Evolutionary conservation across 2,113 vertebrate genomes (phyloP).

Genomic region (Empidonax traillii): DNA sequence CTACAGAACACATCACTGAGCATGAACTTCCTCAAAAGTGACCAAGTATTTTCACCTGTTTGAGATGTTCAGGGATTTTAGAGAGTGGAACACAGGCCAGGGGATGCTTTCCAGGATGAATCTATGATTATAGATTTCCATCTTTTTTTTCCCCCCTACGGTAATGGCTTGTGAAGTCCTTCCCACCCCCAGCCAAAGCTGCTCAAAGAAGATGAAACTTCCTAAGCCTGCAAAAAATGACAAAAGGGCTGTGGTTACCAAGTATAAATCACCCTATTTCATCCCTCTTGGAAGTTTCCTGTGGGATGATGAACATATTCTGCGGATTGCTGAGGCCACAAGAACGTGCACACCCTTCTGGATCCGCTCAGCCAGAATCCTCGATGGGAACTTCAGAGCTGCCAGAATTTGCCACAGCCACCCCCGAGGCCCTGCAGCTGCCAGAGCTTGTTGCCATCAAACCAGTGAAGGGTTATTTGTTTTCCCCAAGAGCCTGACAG

Average conservation of each 20-base stretch:
- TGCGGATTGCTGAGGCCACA: neutral
- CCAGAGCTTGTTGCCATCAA: neutral
- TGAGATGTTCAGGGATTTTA: neutral
- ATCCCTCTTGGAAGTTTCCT: neutral
- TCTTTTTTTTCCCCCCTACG: accelerated
- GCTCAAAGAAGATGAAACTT: neutral
- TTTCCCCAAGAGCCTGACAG: neutral
- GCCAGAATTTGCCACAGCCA: neutral
- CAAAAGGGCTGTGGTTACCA: neutral
- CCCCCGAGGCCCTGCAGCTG: neutral
- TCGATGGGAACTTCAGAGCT: neutral
- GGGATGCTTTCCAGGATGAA: neutral
- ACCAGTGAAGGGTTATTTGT: neutral
- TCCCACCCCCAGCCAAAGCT: neutral
- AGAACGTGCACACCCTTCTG: neutral
- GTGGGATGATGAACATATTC: neutral
- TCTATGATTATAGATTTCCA: neutral
- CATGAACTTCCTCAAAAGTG: neutral
- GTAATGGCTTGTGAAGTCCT: neutral
- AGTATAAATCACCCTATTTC: neutral
- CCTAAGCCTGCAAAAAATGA: neutral
- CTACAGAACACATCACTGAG: neutral
- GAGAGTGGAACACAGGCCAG: neutral
- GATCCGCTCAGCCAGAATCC: neutral
- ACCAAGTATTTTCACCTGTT: neutral